Base-by-base conservation (phyloP, 64 coral and sea anemone genomes). In the Orbicella faveolata region DNA sequence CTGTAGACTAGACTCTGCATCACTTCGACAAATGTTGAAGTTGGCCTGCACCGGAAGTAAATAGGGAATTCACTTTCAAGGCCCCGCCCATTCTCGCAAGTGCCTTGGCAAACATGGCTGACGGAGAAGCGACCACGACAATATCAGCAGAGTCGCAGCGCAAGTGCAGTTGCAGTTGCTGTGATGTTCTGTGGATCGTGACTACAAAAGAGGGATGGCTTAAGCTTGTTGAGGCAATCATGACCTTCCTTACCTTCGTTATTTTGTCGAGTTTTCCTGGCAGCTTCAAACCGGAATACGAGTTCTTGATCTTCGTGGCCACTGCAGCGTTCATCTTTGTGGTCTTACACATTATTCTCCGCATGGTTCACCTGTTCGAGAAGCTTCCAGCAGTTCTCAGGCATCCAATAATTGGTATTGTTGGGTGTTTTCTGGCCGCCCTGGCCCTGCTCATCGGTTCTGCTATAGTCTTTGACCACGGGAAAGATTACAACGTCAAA, bases 131-230 rank as follows among this genome's bases (percentile, higher is more conserved):
- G 3, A 30, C 79, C 17, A 74, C 36, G 25, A 4, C 3, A 36
- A 93, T n/a, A 16, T 52, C 62, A 8, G 63, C 41, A 51, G 23
- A 77, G 2, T 78, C 41, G 9, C 19, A 37, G 41, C 13, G 33
- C 57, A 70, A 76, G 34, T 72, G 80, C 11, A 13, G 66, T 34
- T 82, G 89, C 33, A 35, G 75, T 36, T 93, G 83, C 44, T 96
- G 95, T 59, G 92, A 96, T 86, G 68, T 68, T 39, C 48, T 83
- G 34, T 96, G 95, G 95, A 70, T 94, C 61, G 61, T 96, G 34
- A 92, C 79, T 12, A 96, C 83, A n/a, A 74, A 75, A 25, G 95
- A 96, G 72, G 95, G 95, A 37, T 94, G 91, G 85, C 88, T 96
- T 5, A 96, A 96, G 63, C 52, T 96, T 61, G 52, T 96, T 17